Percentiles rank a stretch among this genome's conserved stretches.
Conservation (phyloP, 2,113 vertebrate genomes). For the Rynchops niger region DNA sequence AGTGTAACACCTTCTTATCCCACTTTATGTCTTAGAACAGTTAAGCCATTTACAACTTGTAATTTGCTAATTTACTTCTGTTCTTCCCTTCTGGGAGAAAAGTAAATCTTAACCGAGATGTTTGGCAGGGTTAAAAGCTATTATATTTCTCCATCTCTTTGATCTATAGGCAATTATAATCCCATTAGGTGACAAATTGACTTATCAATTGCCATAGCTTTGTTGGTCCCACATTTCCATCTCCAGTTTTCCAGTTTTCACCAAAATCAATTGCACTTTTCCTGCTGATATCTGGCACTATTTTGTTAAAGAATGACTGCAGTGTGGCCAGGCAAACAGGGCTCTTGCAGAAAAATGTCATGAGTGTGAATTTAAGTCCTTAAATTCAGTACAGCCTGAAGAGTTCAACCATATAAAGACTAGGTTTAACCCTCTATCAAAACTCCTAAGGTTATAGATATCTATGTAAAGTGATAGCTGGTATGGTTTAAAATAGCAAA, state of each 20-base stretch:
- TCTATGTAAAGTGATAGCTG: neutral
- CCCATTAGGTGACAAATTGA: neutral
- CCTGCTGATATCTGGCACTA: neutral
- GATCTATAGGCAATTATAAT: conserved; percentile 4
- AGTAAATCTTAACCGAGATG: neutral
- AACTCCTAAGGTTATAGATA: neutral
- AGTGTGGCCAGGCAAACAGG: neutral
- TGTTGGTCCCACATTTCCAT: neutral
- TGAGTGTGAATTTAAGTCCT: neutral
- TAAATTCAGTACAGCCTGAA: neutral
- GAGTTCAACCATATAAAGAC: neutral
- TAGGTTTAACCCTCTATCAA: neutral
- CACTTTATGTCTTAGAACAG: neutral
- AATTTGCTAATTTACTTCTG: conserved; percentile 20
- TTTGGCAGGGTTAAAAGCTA: neutral
- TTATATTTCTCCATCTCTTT: neutral
- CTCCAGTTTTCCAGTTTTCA: neutral
- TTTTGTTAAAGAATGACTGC: neutral
- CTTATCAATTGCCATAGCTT: neutral
- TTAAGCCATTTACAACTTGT: neutral
- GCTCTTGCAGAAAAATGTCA: neutral
- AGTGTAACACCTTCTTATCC: neutral
- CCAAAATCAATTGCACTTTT: neutral
- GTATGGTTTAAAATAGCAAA: neutral
- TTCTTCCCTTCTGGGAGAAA: neutral